Evolutionary conservation across 2,888 invertebrate genomes (phyloP).

Genomic region (Epirrhoe alternata): DNA sequence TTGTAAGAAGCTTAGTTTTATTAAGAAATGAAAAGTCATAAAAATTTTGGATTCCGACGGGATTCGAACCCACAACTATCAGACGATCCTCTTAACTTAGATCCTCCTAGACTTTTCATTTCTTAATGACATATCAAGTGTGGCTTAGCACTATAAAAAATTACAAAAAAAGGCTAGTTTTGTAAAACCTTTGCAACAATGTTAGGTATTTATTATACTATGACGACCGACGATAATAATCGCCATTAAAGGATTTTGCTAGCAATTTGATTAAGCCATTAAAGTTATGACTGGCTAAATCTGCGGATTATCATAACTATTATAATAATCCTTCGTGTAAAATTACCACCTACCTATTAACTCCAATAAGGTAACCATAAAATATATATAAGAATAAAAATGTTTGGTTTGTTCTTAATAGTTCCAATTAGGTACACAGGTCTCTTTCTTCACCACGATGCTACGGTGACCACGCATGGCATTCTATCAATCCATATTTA

Average conservation of each 20-base stretch:
- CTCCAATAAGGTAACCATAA: slow-evolving; percentile 48
- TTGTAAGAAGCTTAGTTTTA: no score
- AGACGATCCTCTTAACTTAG: no score
- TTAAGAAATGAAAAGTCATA: no score
- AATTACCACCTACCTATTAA: slow-evolving; percentile 39
- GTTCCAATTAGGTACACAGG: not conserved
- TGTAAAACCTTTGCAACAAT: not conserved
- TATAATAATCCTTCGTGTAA: slow-evolving; percentile 24
- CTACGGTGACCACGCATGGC: not conserved
- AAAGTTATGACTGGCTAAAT: slow-evolving; percentile 17
- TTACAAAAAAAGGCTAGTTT: no score
- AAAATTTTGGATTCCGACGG: no score
- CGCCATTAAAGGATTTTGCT: slow-evolving; percentile 12
- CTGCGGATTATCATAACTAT: slow-evolving; percentile 14
- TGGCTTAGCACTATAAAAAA: no score
- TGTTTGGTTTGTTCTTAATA: slow-evolving; percentile 11
- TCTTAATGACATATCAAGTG: no score
- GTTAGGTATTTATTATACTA: not conserved
- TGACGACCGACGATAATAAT: no score
- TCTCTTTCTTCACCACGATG: not conserved
- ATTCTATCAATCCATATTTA: no score
- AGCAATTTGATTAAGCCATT: slow-evolving; percentile 28
- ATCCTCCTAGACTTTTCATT: no score
- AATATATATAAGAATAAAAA: slow-evolving; percentile 45
- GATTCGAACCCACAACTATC: no score